A percentile compares a stretch with the other conserved stretches of the same genome.
phyloP scores from a whole-genome alignment of 2,888 invertebrate genomes.

The Drosophila borealis region DNA sequence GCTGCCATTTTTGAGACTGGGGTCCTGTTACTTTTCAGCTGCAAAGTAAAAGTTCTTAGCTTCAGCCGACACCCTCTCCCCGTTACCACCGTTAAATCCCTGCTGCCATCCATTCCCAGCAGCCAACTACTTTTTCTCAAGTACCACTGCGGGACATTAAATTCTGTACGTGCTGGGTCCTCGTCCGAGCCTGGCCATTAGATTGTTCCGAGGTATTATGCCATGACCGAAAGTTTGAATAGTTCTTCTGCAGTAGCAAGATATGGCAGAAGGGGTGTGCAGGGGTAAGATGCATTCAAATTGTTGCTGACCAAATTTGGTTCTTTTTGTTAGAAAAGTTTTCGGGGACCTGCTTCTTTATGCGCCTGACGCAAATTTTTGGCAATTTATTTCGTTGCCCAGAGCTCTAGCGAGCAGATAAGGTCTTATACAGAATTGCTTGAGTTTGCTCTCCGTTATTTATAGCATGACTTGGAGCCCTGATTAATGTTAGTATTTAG shows the following conservation, averaged over 20 bases:
- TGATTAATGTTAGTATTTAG: slow-evolving; percentile 53
- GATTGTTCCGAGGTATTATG: slow-evolving; percentile 75
- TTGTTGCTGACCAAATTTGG: slow-evolving; percentile 64
- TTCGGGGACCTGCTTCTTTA: slow-evolving; percentile 46
- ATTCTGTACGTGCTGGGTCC: slow-evolving; percentile 69
- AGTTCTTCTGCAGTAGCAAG: slow-evolving; percentile 67
- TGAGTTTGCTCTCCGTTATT: slow-evolving; percentile 45
- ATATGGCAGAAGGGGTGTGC: slow-evolving; percentile 2
- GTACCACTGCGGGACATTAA: slow-evolving; percentile 80
- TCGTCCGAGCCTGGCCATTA: slow-evolving; percentile 48
- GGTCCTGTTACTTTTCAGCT: slow-evolving; percentile 69
- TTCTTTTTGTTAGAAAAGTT: slow-evolving; percentile 61
- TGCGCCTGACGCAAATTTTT: slow-evolving; percentile 54
- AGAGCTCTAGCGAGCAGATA: slow-evolving; percentile 59
- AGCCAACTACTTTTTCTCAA: slow-evolving; percentile 79
- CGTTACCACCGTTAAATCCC: not conserved
- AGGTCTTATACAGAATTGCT: slow-evolving; percentile 52
- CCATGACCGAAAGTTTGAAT: slow-evolving; percentile 78
- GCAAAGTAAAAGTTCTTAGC: slow-evolving; percentile 81
- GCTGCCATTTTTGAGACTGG: slow-evolving; percentile 56
- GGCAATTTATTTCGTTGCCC: slow-evolving; percentile 64
- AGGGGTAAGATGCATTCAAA: slow-evolving; percentile 36
- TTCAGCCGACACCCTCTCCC: slow-evolving; percentile 20
- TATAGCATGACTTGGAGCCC: slow-evolving; percentile 57
- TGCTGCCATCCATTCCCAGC: slow-evolving; percentile 33